Evolutionary conservation across 2,797 vertebrate species (phyloP).

Genomic region (Petrocephalus sullivani): DNA sequence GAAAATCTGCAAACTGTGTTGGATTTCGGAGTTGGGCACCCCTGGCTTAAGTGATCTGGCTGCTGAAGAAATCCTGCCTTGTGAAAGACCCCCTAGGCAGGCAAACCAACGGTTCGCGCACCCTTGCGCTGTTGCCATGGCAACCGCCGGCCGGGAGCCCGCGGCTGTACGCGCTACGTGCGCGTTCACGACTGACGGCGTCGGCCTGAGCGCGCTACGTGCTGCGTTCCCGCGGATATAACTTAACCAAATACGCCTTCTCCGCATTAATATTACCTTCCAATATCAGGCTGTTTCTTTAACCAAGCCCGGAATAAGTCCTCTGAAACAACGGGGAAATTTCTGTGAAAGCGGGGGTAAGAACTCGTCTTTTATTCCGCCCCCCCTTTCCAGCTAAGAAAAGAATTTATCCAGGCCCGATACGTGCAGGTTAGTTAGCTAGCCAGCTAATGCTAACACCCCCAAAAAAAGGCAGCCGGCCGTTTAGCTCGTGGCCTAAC

Average conservation of each 20-base stretch:
- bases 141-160: not conserved
- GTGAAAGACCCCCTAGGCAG: not conserved
- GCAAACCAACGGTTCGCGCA: not conserved
- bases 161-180: not conserved
- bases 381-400: not conserved
- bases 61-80: not conserved
- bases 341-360: not conserved
- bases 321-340: not conserved
- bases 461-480: not conserved
- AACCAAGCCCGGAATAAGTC: not conserved
- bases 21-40: too few relatives aligned
- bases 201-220: not conserved
- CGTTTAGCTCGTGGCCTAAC: not conserved
- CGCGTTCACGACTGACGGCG: not conserved
- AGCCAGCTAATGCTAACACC: not conserved
- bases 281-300: not conserved
- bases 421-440: not conserved
- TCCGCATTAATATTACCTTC: conserved; percentile 2
- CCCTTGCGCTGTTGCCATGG: not conserved
- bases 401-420: not conserved
- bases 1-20: too few relatives aligned
- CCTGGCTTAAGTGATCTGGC: not conserved
- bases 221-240: not conserved
- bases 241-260: conserved; percentile 6
- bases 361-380: not conserved